Evolutionary conservation across 2,797 vertebrate species (phyloP), one percentile per base, ranked within the genome.

Genomic region (Xenops minutus): DNA sequence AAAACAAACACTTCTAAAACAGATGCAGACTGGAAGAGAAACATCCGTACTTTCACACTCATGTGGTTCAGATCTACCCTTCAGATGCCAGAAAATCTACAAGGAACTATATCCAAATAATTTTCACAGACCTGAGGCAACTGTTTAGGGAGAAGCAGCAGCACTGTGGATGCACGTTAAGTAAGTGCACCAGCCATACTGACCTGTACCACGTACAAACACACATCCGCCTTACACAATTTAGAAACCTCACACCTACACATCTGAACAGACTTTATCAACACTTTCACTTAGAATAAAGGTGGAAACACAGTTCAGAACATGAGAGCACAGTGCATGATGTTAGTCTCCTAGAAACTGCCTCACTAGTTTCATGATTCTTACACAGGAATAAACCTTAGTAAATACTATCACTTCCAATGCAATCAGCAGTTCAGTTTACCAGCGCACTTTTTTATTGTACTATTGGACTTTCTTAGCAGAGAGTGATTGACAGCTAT

Each of bases 31-130:
- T 83, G 55, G 41, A 59, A 55, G n/a, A 67, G 12, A 36, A 12
- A 75, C 0, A 2, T 23, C n/a, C 56, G 26, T 49, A 41, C 8
- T 56, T 85, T 27, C 4, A 3, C 30, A 61, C 3, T 69, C 1
- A 2, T 1, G 7, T 41, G 23, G n/a, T 76, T 69, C 36, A 54
- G 10, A 27, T 34, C 26, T 36, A 66, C 26, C 37, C 9, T 49
- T 80, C 55, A 85, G 41, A 21, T 29, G 14, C 30, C 32, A 59
- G 41, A 66, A 88, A 78, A 75, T 27, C 19, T 64, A 10, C 18
- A 37, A 71, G 61, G 17, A 82, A 12, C 9, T n/a, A 81, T 71
- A 51, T 32, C 32, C 26, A 58, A 69, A 26, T 41, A 41, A 55
- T 67, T 68, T 83, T 92, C 61, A 52, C 55, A 83, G 29, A 41